Conservation (phyloP, 2,113 vertebrate genomes). For the Gavia stellata region DNA sequence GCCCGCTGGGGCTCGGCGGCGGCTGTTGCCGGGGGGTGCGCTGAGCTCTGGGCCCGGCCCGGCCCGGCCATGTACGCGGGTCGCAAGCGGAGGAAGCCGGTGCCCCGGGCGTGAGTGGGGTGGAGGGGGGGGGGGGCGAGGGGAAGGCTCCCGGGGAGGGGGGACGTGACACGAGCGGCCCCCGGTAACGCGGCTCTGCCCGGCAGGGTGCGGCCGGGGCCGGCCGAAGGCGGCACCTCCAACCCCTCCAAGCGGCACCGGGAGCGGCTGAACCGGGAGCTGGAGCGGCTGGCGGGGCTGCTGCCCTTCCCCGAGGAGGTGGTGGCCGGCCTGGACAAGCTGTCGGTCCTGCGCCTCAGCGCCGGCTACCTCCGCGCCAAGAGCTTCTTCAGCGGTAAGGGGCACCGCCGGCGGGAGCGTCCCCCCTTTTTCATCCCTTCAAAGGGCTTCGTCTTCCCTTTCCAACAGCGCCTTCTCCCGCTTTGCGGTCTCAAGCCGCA, state of each 20-base stretch:
- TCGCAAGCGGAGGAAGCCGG: conserved; percentile 2
- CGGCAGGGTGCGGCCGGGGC: conserved; percentile 21
- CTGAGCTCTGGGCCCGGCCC: background rate
- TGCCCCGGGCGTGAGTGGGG: conserved; percentile 1
- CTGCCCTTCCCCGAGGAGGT: conserved; percentile 69
- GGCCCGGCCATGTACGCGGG: background rate
- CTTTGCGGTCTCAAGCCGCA: background rate
- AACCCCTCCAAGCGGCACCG: conserved; percentile 73
- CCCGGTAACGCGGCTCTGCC: background rate
- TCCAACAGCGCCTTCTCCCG: fast-evolving
- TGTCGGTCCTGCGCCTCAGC: conserved; percentile 69
- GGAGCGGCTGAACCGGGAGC: conserved; percentile 69
- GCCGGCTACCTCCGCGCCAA: conserved; percentile 65
- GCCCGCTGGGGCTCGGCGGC: background rate
- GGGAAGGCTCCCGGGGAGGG: background rate
- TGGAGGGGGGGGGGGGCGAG: too few species aligned
- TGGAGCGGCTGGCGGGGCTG: conserved; percentile 64
- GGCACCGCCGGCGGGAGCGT: too few species aligned
- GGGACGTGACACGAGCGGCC: too few species aligned
- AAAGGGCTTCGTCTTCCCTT: too few species aligned
- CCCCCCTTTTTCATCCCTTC: too few species aligned
- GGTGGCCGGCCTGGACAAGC: conserved; percentile 69
- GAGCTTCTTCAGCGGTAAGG: conserved; percentile 66
- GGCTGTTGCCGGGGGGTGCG: background rate
- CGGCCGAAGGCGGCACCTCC: conserved; percentile 46